Evolutionary conservation across 2,888 invertebrate genomes (phyloP), one percentile per base, ranked within the genome.

Genomic region (Pollenia angustigena): DNA sequence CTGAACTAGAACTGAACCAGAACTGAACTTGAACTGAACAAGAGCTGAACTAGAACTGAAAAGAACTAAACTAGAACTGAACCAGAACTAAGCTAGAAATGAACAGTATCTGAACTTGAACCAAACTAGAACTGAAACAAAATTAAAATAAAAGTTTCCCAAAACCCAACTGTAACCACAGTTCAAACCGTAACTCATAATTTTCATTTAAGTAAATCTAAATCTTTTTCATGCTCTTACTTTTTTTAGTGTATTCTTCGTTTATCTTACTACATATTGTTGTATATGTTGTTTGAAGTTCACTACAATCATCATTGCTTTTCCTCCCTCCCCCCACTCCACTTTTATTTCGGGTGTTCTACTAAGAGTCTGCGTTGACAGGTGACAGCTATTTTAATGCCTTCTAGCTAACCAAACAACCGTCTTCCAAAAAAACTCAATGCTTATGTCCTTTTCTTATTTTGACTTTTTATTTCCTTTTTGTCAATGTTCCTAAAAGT

Each of bases 371-470:
- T 82, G 75, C 76, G 82, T 76, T 76, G 82, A 82, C 82, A 82
- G 82, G 75, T 82, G 82, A 71, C 82, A 82, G 60, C 71, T 76
- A 76, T 62, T 71, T 68, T 76, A 76, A 62, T 71, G 62, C 52
- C 18, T 74, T 68, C 69, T 68, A 66, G 23, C n/a, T 1, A 42
- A 32, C 48, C 8, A 58, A 46, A 56, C 46, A 68, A 68, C 9
- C 14, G 7, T 10, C 48, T 23, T n/a, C 23, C 32, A 52, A 50
- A n/a, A n/a, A 44, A 54, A 48, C n/a, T 32, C 32, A 23, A 46
- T 44, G 9, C 32, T 48, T 52, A 40, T 75, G 11, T 50, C 18
- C 10, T 11, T 2, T 23, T 48, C 32, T 48, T 62, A 32, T 8
- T 18, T n/a, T 62, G 11, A 9, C 44, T 42, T 78, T 66, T 76